Base-by-base conservation (phyloP, 2,797 vertebrate genomes). In the Acridotheres tristis region DNA sequence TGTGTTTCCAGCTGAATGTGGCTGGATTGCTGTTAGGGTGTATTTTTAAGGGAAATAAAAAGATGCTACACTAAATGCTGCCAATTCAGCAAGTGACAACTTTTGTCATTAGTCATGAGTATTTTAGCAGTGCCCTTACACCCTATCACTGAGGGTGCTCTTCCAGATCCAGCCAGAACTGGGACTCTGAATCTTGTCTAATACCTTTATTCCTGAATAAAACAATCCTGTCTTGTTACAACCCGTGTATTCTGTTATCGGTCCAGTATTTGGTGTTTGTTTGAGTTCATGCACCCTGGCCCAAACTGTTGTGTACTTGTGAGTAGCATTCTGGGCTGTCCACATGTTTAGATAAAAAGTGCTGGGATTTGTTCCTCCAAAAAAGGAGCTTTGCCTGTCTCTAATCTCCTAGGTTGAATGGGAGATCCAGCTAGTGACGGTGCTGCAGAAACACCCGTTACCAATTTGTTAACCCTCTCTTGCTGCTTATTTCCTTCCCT, bases 401-500 rank as follows among this genome's bases (percentile, higher is more conserved):
- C 27, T 77, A 13, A 45, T 19, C 53, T 73, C 86, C n/a, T 30
- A 10, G 25, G 25, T 25, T 68, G 62, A 58, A 57, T n/a, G 17
- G 27, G 51, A 53, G 27, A 53, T 53, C 30, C 51, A 53, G 30
- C 51, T 27, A 51, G 27, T 17, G 50, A 29, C 11, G 43, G 54
- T 69, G 75, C 40, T 81, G 38, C 73, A 82, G 66, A 59, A 88
- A 42, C 16, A 43, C 18, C 48, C 4, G 1, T 55, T 55, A 32
- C 10, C 22, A 61, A 3, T 67, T 62, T 77, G 78, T 79, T 97
- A 94, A 96, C 65, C 29, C n/a, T 80, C 51, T 86, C 54, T 84
- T 91, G 84, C 61, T 71, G 51, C 72, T 91, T 88, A 47, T 93
- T 93, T 90, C 69, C 79, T 93, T 96, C 88, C 88, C 36, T 77